Evolutionary conservation across 2,888 invertebrate genomes (phyloP), one percentile per base, ranked within the genome.

Genomic region (Acanthosepion pharaonis): DNA sequence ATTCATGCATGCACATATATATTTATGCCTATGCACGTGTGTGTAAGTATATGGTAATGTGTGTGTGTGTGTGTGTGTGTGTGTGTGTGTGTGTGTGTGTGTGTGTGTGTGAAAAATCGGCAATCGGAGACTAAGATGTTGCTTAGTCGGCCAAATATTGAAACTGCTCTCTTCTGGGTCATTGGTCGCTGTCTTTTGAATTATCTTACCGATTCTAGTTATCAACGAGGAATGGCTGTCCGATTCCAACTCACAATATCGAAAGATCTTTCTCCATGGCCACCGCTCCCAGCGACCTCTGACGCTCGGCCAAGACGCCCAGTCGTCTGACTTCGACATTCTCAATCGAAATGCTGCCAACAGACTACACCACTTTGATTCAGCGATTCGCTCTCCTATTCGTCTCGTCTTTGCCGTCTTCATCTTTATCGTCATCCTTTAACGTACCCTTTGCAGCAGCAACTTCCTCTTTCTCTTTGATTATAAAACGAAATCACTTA

Each of bases 221-320:
- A 78, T 78, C n/a, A 78, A n/a, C 78, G 11, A 33, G 78, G 33
- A 78, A 78, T 78, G 78, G 78, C 78, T n/a, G 78, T 33, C 78
- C 78, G 78, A n/a, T 78, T 78, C n/a, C 78, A 78, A n/a, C 78
- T 78, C 78, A 78, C 78, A 33, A 78, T 33, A 78, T 78, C 78
- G 78, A n/a, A 78, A 78, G 18, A 42, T 42, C 78, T 18, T n/a
- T 11, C 78, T 78, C n/a, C n/a, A n/a, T n/a, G 78, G 78, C 78
- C 78, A 78, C 78, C 78, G 78, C n/a, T 78, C n/a, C 78, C 78
- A 78, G 78, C 78, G 78, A 78, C 78, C 78, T 78, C 78, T 78
- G 78, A 78, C 78, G 78, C n/a, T n/a, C 78, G n/a, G 78, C 78
- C 78, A 78, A 78, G 78, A 78, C 78, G 78, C 78, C 78, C n/a